Conservation (phyloP, 2,888 invertebrate genomes). For the Hydriomena furcata region DNA sequence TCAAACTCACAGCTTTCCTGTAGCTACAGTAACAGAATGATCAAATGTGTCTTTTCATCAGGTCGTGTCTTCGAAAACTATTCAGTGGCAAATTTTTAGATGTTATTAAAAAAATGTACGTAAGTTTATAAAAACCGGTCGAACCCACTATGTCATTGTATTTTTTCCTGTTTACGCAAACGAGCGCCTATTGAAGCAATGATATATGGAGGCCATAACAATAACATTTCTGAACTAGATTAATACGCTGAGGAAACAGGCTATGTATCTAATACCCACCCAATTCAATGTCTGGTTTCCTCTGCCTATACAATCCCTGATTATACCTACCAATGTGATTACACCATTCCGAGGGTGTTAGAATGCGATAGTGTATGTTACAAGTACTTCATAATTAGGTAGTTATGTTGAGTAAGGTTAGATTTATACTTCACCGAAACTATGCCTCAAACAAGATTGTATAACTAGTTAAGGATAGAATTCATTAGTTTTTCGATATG, state of each 20-base stretch:
- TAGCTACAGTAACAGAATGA: no score
- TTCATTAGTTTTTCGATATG: no score
- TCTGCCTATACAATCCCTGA: background rate
- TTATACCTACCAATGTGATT: constrained; percentile 1
- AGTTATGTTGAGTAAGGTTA: no score
- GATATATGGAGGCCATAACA: constrained; percentile 15
- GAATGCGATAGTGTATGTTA: background rate
- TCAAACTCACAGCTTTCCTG: no score
- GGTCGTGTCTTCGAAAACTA: no score
- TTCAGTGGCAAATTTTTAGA: no score
- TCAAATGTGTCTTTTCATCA: no score
- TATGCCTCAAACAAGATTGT: no score
- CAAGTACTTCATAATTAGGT: no score
- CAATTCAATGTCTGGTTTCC: constrained; percentile 1
- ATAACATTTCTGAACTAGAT: constrained; percentile 14
- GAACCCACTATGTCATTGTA: constrained; percentile 1
- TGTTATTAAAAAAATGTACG: no score
- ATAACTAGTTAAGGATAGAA: no score
- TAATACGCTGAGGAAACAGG: constrained; percentile 9
- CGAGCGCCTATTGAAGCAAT: constrained; percentile 7
- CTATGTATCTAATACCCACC: constrained; percentile 4
- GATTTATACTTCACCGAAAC: no score
- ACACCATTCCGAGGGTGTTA: constrained; percentile 4
- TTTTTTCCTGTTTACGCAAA: constrained; percentile 19
- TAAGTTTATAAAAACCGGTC: background rate